These are phyloP conservation scores for Lynx canadensis DNA, from an alignment of 2,113 vertebrate species.

Conservation along the genomic window DNA sequence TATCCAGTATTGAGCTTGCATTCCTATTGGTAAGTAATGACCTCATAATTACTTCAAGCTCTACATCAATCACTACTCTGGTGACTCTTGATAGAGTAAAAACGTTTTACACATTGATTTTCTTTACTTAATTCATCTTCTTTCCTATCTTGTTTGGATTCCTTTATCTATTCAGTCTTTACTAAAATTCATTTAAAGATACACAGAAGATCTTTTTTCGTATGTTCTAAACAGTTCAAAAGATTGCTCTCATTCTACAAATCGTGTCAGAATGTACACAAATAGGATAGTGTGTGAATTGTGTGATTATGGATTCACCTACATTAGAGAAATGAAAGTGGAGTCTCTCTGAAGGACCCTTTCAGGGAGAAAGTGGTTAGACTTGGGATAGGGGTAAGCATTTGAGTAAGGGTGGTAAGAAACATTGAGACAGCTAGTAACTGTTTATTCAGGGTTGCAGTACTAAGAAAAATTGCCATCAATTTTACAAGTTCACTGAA, in stretches of 20 bases:
- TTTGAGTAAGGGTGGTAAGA: background rate
- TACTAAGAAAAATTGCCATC: background rate
- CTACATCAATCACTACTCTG: slow-evolving; percentile 72
- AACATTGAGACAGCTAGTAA: background rate
- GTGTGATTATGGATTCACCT: background rate
- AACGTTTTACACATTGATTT: slow-evolving; percentile 74
- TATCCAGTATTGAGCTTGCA: slow-evolving; percentile 63
- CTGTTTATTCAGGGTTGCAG: background rate
- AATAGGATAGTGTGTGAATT: background rate
- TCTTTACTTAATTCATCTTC: slow-evolving; percentile 69
- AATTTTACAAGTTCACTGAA: background rate
- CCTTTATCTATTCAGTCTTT: slow-evolving; percentile 62
- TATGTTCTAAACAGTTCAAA: background rate
- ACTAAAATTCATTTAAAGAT: slow-evolving; percentile 65
- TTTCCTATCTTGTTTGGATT: slow-evolving; percentile 61
- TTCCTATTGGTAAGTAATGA: slow-evolving; percentile 66
- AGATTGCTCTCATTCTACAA: background rate
- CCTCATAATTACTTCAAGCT: slow-evolving; percentile 78
- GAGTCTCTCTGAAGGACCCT: background rate
- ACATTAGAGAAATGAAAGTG: background rate
- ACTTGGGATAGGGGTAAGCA: background rate
- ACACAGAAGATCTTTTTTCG: background rate
- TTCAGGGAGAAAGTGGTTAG: background rate
- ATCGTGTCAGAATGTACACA: background rate
- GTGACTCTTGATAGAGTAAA: slow-evolving; percentile 29